Evolutionary conservation across 2,888 invertebrate species (phyloP).

Genomic region (Diaperis boleti): DNA sequence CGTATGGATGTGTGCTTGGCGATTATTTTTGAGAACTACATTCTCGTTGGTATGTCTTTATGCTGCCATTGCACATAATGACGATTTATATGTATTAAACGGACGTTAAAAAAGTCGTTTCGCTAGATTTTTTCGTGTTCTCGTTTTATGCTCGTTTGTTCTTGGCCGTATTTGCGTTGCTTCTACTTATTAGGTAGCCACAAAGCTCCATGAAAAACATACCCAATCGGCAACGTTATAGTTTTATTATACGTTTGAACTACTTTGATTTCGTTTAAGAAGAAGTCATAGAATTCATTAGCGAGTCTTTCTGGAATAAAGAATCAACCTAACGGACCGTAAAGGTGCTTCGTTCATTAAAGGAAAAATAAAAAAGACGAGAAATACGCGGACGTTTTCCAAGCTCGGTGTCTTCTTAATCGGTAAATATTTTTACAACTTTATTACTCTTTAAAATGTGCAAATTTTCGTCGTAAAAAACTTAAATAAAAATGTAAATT

Average conservation of each 20-base stretch:
- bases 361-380: conserved; percentile 3
- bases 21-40: conserved; percentile 65
- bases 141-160: conserved; percentile 52
- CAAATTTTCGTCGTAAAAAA: conserved; percentile 32
- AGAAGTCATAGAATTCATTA: conserved; percentile 53
- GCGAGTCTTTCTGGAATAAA: conserved; percentile 27
- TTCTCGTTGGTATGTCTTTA: conserved; percentile 63
- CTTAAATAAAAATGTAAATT: conserved; percentile 41
- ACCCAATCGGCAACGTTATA: conserved; percentile 52
- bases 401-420: conserved; percentile 32
- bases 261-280: conserved; percentile 51
- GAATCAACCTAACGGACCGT: conserved; percentile 4
- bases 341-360: background rate
- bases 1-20: conserved; percentile 60
- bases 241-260: conserved; percentile 53
- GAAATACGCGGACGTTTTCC: conserved; percentile 4
- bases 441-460: conserved; percentile 36
- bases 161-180: conserved; percentile 42
- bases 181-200: conserved; percentile 54
- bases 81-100: conserved; percentile 62
- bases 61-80: conserved; percentile 61
- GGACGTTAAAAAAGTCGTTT: conserved; percentile 54
- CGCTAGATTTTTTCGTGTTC: conserved; percentile 57
- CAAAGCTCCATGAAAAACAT: conserved; percentile 40
- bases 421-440: conserved; percentile 39